Evolutionary conservation across 2,797 vertebrate genomes (phyloP).

Genomic region (Melanotaenia maccullochi): DNA sequence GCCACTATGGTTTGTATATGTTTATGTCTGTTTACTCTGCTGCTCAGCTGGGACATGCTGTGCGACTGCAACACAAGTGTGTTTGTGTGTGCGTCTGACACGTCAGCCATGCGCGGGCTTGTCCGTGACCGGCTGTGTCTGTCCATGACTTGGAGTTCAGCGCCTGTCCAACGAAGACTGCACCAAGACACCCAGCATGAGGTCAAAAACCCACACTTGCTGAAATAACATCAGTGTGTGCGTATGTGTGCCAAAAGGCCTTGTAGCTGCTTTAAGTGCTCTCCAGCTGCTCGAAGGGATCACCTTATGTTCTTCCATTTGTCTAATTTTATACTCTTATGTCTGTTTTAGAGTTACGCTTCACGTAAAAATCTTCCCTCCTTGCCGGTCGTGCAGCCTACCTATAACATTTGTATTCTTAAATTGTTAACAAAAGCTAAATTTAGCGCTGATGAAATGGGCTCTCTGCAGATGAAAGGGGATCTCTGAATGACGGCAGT

Average conservation of each 20-base stretch:
- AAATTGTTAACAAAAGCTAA: constrained; percentile 42
- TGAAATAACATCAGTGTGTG: constrained; percentile 71
- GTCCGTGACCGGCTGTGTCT: constrained; percentile 8
- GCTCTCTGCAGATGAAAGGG: constrained; percentile 21
- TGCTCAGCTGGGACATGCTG: constrained; percentile 37
- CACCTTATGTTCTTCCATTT: neutral
- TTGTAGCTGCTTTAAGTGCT: constrained; percentile 4
- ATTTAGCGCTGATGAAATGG: constrained; percentile 36
- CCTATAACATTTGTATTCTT: neutral
- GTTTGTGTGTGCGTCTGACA: constrained; percentile 13
- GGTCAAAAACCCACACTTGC: constrained; percentile 56
- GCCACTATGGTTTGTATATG: constrained; percentile 16
- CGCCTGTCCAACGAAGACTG: constrained; percentile 54
- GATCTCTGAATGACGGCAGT: constrained; percentile 30
- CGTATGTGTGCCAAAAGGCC: constrained; percentile 38
- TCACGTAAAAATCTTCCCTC: neutral
- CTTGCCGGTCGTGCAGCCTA: neutral
- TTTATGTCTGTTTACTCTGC: constrained; percentile 52
- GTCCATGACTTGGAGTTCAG: constrained; percentile 30
- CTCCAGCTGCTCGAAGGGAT: neutral
- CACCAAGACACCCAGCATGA: constrained; percentile 37
- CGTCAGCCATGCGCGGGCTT: constrained; percentile 4
- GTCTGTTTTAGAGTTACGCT: constrained; percentile 43
- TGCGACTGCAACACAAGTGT: constrained; percentile 22
- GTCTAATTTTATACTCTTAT: constrained; percentile 1